A percentile compares a stretch with the other conserved stretches of the same genome.
These are phyloP conservation scores for Aegotheles bennettii DNA, from an alignment of 2,113 vertebrate genomes.

Conservation along the genomic window DNA sequence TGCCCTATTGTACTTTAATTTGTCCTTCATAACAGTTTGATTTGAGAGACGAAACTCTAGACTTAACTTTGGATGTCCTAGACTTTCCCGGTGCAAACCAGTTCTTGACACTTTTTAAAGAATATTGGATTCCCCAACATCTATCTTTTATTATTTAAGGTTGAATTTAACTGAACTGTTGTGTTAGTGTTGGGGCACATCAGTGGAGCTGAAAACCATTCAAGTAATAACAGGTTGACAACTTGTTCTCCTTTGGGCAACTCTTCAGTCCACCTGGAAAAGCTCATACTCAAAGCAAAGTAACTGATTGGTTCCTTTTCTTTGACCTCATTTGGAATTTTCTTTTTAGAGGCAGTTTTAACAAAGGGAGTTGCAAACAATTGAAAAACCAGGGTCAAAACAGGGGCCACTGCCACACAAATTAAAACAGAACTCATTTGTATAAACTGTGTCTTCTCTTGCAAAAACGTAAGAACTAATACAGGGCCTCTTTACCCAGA, in stretches of 20 bases:
- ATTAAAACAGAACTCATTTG: slow-evolving; percentile 46
- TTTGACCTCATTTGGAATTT: slow-evolving; percentile 28
- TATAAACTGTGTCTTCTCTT: background rate
- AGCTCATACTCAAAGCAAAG: slow-evolving; percentile 6
- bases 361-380: background rate
- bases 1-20: background rate
- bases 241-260: background rate
- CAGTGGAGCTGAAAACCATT: slow-evolving; percentile 22
- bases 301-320: background rate
- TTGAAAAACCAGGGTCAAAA: slow-evolving; percentile 15
- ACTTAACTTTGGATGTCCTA: background rate
- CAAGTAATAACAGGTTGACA: slow-evolving; percentile 24
- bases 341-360: slow-evolving; percentile 11
- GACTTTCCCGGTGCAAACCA: background rate
- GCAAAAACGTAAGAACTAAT: background rate
- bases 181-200: slow-evolving; percentile 40
- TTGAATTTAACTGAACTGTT: slow-evolving; percentile 58
- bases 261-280: slow-evolving; percentile 30
- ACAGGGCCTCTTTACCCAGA: background rate
- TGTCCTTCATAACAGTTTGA: background rate
- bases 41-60: background rate
- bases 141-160: background rate
- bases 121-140: background rate
- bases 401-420: background rate
- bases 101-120: background rate